Evolutionary conservation across 2,888 invertebrate species (phyloP), one percentile per base, ranked within the genome.

Genomic region (Congeria kusceri): DNA sequence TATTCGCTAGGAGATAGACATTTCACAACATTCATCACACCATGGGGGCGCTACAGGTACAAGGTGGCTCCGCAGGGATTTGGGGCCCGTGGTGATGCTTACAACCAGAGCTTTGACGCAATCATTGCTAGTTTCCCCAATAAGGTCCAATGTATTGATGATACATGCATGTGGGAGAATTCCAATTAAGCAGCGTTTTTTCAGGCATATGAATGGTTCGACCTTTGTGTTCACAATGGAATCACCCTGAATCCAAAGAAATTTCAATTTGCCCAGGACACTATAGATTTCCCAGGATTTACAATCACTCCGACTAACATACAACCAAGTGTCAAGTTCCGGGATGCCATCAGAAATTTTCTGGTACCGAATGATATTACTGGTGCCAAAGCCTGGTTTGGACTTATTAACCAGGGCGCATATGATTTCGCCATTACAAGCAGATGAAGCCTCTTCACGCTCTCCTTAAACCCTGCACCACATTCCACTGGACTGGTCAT

Each of bases 361-460:
- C 82, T 83, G 0, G 71, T 68, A 25, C 86, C 83, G 5, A 65
- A 39, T 18, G 77, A 82, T 58, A 79, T 84, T 29, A 84, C 81
- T 49, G 85, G 78, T 67, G 67, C 77, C 2, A 67, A 80, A 57
- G 71, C 83, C 13, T 86, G 86, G 85, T 86, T 87, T 68, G 84
- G 83, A 25, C 75, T 87, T 2, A 66, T 87, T 11, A 87, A 84
- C 69, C 86, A 86, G 71, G 84, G 70, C 1, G 64, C 83, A 28
- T 86, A 86, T 64, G 73, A 83, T 15, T 87, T 84, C 28, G 56
- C 72, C 53, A 82, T 72, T 71, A 56, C 79, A 47, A 58, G 46
- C 72, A 70, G 57, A 84, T 84, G 84, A 63, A 68, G 39, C 80
- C 79, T 5, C 83, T n/a, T 25, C 46, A 76, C 9, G 58, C 77